phyloP scores from a whole-genome alignment of 1,140 invertebrate genomes.

The Drosophila nigrodunni region DNA sequence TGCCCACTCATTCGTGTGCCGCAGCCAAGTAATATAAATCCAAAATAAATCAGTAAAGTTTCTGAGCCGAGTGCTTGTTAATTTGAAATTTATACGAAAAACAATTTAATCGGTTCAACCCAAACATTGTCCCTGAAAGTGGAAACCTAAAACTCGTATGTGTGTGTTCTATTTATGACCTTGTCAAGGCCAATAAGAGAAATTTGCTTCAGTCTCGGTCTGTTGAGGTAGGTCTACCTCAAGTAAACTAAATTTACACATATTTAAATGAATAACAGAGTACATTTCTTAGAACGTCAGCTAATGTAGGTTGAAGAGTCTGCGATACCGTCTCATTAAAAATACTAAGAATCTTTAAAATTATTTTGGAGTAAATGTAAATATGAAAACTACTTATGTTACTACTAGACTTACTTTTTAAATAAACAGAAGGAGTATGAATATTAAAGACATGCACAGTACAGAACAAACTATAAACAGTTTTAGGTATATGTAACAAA shows the following conservation, averaged over 20 bases:
- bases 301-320: not conserved
- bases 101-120: slow-evolving; percentile 72
- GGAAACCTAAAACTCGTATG: slow-evolving; percentile 4
- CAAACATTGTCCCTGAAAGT: slow-evolving; percentile 48
- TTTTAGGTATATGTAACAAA: too few species aligned
- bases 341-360: not conserved
- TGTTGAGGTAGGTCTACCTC: slow-evolving; percentile 31
- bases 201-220: slow-evolving; percentile 34
- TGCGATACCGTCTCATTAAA: not conserved
- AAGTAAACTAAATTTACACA: not conserved
- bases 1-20: slow-evolving; percentile 42
- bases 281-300: not conserved
- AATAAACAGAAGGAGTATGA: not conserved
- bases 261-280: not conserved
- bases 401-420: too few species aligned
- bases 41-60: slow-evolving; percentile 81
- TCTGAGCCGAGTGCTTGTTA: slow-evolving; percentile 71
- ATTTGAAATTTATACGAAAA: slow-evolving; percentile 82
- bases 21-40: slow-evolving; percentile 62
- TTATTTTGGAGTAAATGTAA: not conserved
- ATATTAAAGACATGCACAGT: not conserved
- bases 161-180: slow-evolving; percentile 47
- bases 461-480: too few species aligned
- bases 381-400: too few species aligned
- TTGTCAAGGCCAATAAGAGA: slow-evolving; percentile 45